Evolutionary conservation across 2,888 invertebrate species (phyloP).

Genomic region (Minunthozetes semirufus): DNA sequence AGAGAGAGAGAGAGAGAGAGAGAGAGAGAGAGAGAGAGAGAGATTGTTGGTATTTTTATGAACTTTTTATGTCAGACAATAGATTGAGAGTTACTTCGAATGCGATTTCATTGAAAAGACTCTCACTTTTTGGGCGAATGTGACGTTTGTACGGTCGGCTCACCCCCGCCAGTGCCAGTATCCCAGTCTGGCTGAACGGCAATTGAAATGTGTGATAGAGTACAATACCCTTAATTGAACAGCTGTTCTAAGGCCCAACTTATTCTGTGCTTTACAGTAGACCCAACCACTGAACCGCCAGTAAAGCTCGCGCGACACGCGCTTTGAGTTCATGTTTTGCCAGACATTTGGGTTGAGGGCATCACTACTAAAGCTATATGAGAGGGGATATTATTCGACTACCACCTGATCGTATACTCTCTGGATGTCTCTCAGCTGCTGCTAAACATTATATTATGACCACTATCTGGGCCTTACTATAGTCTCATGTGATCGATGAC

Average conservation of each 20-base stretch:
- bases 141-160: background rate
- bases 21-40: background rate
- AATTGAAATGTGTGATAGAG: conserved; percentile 8
- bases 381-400: conserved; percentile 16
- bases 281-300: background rate
- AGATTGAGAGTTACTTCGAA: conserved; percentile 1
- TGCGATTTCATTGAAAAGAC: background rate
- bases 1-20: conserved; percentile 2
- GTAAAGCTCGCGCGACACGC: conserved; percentile 23
- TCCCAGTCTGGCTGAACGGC: conserved; percentile 5
- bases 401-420: conserved; percentile 14
- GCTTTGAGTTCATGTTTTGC: background rate
- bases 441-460: conserved; percentile 1
- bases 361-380: background rate
- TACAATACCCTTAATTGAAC: conserved; percentile 24
- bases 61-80: background rate
- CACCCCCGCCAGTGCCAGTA: conserved; percentile 4
- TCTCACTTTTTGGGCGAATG: background rate
- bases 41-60: background rate
- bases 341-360: conserved; percentile 24
- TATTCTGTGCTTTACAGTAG: conserved; percentile 4
- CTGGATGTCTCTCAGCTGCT: background rate
- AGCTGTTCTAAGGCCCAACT: conserved; percentile 8
- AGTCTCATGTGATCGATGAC: conserved; percentile 10
- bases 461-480: background rate